These are phyloP conservation scores for Vulpes ferrilata DNA, from an alignment of 2,113 vertebrate species.

Conservation along the genomic window DNA sequence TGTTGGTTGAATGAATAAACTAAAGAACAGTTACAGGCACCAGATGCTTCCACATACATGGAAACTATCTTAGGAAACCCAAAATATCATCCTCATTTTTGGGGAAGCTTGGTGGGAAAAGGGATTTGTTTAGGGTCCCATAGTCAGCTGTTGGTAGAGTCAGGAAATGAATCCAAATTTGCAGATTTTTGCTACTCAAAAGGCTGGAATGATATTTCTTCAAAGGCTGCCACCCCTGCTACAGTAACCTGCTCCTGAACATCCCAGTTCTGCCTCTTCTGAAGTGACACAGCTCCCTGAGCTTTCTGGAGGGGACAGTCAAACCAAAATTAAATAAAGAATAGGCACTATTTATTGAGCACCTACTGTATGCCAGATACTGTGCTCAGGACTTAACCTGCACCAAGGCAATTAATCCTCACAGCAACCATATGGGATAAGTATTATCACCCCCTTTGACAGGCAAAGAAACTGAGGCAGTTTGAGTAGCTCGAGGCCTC, in stretches of 20 bases:
- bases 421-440: background rate
- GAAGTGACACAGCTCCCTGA: background rate
- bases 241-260: background rate
- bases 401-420: background rate
- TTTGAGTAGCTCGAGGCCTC: background rate
- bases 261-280: background rate
- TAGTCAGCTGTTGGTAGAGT: fast-evolving
- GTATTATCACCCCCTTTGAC: background rate
- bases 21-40: background rate
- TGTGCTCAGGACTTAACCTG: background rate
- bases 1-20: background rate
- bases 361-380: background rate
- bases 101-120: background rate
- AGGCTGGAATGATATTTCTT: background rate
- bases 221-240: background rate
- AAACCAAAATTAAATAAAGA: background rate
- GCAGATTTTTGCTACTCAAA: background rate
- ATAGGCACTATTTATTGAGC: background rate
- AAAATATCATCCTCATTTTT: background rate
- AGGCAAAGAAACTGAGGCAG: background rate
- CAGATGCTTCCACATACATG: background rate
- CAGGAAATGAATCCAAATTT: background rate
- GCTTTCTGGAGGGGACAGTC: background rate
- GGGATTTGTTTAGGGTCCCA: background rate
- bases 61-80: background rate